phyloP scores from a whole-genome alignment of 2,888 invertebrate species.

The Perizoma affinitatum region DNA sequence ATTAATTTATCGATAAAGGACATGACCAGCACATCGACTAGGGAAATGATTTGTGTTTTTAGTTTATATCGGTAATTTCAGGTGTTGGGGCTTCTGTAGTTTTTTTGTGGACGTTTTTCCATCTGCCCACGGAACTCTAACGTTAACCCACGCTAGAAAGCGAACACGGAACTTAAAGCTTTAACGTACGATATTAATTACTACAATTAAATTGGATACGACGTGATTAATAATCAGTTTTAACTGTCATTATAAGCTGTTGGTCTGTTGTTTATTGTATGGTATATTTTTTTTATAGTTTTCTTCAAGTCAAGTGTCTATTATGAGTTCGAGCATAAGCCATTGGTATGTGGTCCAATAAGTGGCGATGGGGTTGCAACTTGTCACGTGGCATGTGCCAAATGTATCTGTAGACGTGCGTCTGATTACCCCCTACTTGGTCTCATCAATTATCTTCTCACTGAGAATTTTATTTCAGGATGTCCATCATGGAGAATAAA shows the following conservation, averaged over 20 bases:
- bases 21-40: conserved; percentile 8
- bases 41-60: neutral
- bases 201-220: conserved; percentile 26
- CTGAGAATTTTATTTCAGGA: too few species aligned
- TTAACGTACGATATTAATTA: conserved; percentile 30
- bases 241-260: conserved; percentile 10
- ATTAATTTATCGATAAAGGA: neutral
- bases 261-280: too few species aligned
- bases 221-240: conserved; percentile 26
- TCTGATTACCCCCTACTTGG: too few species aligned
- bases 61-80: conserved; percentile 4
- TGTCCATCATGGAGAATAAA: too few species aligned
- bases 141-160: conserved; percentile 7
- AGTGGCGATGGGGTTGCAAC: too few species aligned
- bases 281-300: neutral
- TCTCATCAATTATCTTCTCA: too few species aligned
- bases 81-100: conserved; percentile 1
- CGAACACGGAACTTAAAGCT: conserved; percentile 9
- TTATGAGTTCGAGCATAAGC: too few species aligned
- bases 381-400: too few species aligned
- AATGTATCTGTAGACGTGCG: too few species aligned
- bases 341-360: too few species aligned
- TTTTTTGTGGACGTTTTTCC: conserved; percentile 9
- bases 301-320: too few species aligned
- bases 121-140: conserved; percentile 13